A percentile compares a stretch with the other conserved stretches of the same genome.
These are phyloP conservation scores for Nasonia oneida DNA, from an alignment of 2,888 invertebrate species.

Conservation along the genomic window DNA sequence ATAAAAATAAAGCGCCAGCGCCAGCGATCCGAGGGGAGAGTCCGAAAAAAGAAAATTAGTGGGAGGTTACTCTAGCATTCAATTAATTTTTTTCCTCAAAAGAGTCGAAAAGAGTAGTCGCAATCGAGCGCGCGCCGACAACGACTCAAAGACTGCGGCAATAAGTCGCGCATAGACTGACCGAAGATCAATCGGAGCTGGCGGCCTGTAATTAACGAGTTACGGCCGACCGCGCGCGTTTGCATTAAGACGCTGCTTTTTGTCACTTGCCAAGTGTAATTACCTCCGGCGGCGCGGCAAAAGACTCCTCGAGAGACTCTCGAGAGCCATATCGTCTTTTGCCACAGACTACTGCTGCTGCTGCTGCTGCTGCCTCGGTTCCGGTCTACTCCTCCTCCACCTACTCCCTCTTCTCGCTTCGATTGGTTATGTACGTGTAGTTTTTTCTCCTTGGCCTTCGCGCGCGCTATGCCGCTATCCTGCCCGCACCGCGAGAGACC, in stretches of 20 bases:
- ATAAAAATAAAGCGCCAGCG: conserved; percentile 54
- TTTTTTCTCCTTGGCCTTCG: conserved; percentile 74
- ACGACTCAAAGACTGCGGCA: conserved; percentile 21
- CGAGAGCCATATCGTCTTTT: conserved; percentile 50
- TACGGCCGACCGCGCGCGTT: conserved; percentile 74
- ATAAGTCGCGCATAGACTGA: conserved; percentile 63
- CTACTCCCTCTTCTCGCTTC: conserved; percentile 68
- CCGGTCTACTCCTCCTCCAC: conserved; percentile 58
- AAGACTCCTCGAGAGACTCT: conserved; percentile 65
- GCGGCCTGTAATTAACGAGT: conserved; percentile 79
- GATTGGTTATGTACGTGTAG: conserved; percentile 75
- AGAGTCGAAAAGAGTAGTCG: conserved; percentile 53
- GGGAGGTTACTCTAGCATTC: conserved; percentile 69
- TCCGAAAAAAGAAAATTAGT: conserved; percentile 59
- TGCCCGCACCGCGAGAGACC: conserved; percentile 9
- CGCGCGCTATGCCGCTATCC: neutral
- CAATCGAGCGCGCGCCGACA: conserved; percentile 20
- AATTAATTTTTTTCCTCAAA: conserved; percentile 75
- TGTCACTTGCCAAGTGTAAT: conserved; percentile 76
- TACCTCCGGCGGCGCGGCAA: conserved; percentile 69
- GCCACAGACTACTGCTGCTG: neutral
- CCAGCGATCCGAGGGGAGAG: neutral
- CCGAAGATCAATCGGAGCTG: conserved; percentile 77
- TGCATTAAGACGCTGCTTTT: conserved; percentile 79
- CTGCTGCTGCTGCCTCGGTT: neutral